Base-by-base conservation (phyloP, 2,888 invertebrate genomes). In the Cerceris rybyensis region DNA sequence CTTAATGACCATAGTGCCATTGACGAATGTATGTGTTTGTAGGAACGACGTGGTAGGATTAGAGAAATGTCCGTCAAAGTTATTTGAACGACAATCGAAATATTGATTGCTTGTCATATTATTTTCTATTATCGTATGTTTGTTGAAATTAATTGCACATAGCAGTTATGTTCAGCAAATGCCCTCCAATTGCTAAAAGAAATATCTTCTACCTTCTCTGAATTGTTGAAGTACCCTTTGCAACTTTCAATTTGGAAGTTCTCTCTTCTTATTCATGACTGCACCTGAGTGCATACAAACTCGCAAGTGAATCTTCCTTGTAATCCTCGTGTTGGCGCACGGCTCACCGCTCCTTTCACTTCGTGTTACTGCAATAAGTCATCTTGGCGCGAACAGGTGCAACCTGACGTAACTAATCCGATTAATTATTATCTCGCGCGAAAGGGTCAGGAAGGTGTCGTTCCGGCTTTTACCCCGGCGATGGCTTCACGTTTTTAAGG, bases 361-460 rank as follows among this genome's bases (percentile, higher is more conserved):
- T 78, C 58, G 59, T 43, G 55, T 78, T 71, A 73, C 61, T 59
- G 67, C 70, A 75, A 67, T 75, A 78, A 78, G 70, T 80, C 55
- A 82, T 65, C 52, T 42, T 43, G 55, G 61, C 63, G 52, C 58
- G 65, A 50, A 46, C 78, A 81, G 75, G 81, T 81, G 78, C 75
- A 78, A 42, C 57, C 13, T 49, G 57, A 46, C 69, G 55, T 54
- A 66, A 71, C 75, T 70, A 79, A 75, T 79, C 58, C 66, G 60
- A 73, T 79, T 73, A 79, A 77, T 79, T 83, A 75, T 52, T 61
- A 46, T 7, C 11, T 46, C n/a, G 49, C 41, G 60, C 7, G 39
- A 39, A 68, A 61, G 43, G 11, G n/a, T 0, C 52, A 8, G 11
- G 2, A 39, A 60, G 39, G 5, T 46, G 55, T 55, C 11, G n/a